phyloP scores from a whole-genome alignment of 2,888 invertebrate species.

The Drosophila eohydei region DNA sequence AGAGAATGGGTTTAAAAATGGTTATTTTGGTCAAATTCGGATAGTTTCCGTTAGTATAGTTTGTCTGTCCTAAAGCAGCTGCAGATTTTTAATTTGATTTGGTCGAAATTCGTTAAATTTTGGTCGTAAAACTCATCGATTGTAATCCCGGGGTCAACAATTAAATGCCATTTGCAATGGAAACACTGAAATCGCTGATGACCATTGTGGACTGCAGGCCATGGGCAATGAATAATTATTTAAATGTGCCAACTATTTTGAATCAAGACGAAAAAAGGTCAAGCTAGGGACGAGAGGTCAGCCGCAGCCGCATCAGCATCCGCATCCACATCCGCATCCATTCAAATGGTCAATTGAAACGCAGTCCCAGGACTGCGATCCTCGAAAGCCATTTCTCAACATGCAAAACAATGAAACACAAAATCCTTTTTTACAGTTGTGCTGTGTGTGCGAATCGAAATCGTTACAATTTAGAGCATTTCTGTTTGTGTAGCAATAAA shows the following conservation, averaged over 20 bases:
- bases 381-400: slow-evolving; percentile 59
- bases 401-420: slow-evolving; percentile 71
- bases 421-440: slow-evolving; percentile 51
- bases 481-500: slow-evolving; percentile 67
- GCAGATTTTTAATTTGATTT: slow-evolving; percentile 34
- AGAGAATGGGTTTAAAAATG: not conserved
- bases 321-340: slow-evolving; percentile 9
- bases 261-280: slow-evolving; percentile 74
- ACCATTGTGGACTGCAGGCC: slow-evolving; percentile 29
- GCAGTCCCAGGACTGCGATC: slow-evolving; percentile 24
- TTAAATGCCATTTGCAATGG: slow-evolving; percentile 74
- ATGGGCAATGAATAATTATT: slow-evolving; percentile 75
- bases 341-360: slow-evolving; percentile 69
- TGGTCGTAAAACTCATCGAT: slow-evolving; percentile 19
- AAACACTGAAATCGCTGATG: slow-evolving; percentile 42
- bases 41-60: not conserved
- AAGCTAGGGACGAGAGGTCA: slow-evolving; percentile 47
- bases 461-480: slow-evolving; percentile 64
- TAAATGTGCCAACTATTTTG: slow-evolving; percentile 64
- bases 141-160: slow-evolving; percentile 67
- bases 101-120: slow-evolving; percentile 66
- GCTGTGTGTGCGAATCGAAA: slow-evolving; percentile 13
- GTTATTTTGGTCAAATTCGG: not conserved
- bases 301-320: slow-evolving; percentile 34
- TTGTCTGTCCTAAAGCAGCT: slow-evolving; percentile 36